Evolutionary conservation across 2,797 vertebrate species (phyloP).

Genomic region (Spheniscus humboldti): DNA sequence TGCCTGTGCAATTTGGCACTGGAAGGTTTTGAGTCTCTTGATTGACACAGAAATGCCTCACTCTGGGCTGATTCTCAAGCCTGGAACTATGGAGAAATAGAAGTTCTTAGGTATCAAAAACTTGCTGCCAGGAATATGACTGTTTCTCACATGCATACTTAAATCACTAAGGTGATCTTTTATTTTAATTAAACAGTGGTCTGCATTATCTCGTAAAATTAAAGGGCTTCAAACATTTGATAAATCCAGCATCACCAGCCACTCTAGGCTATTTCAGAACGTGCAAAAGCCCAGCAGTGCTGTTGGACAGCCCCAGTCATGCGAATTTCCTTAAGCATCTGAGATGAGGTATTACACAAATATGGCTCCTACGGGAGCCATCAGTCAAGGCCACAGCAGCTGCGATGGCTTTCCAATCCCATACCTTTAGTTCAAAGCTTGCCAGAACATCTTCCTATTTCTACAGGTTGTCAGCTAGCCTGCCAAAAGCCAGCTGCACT

Average conservation of each 20-base stretch:
- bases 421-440: constrained; percentile 55
- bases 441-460: constrained; percentile 60
- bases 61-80: background rate
- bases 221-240: background rate
- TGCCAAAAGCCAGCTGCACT: constrained; percentile 48
- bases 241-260: background rate
- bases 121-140: background rate
- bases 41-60: background rate
- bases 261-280: background rate
- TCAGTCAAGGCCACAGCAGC: constrained; percentile 12
- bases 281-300: background rate
- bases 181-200: background rate
- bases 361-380: constrained; percentile 36
- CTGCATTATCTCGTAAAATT: background rate
- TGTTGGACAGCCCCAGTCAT: background rate
- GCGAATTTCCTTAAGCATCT: background rate
- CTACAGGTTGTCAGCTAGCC: constrained; percentile 16
- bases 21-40: background rate
- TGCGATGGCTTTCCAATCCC: constrained; percentile 29
- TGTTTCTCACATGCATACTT: background rate
- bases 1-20: background rate
- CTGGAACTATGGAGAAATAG: background rate
- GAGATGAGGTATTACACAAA: constrained; percentile 42
- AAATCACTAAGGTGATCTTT: background rate
- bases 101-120: background rate